Evolutionary conservation across 2,113 vertebrate genomes (phyloP).

Genomic region (Propithecus coquereli): DNA sequence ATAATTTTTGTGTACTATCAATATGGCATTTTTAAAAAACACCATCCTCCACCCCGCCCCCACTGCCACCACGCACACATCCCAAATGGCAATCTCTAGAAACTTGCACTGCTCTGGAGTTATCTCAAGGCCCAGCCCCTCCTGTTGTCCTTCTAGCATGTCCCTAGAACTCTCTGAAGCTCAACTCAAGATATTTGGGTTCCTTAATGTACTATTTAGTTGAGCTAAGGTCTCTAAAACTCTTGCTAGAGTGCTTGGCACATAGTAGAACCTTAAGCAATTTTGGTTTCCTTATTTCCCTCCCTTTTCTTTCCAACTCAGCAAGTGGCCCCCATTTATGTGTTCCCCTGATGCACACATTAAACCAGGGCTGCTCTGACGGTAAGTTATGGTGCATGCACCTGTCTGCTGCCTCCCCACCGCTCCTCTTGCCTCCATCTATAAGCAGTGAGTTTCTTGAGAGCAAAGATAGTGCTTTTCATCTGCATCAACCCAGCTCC

Average conservation of each 20-base stretch:
- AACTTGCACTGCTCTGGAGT: neutral
- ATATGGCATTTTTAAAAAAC: neutral
- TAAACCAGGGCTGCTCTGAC: neutral
- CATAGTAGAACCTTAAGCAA: neutral
- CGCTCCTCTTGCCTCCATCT: neutral
- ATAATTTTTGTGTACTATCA: neutral
- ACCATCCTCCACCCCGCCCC: too few relatives aligned
- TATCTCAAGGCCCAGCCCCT: neutral
- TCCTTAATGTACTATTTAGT: neutral
- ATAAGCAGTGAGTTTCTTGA: neutral
- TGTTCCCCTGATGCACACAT: neutral
- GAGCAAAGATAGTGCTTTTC: neutral
- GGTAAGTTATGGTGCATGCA: neutral
- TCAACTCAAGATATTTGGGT: neutral
- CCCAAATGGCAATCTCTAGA: neutral
- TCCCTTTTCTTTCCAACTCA: slow-evolving; percentile 20
- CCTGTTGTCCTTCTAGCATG: neutral
- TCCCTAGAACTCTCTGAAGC: neutral
- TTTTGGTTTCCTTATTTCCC: neutral
- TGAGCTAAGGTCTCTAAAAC: neutral
- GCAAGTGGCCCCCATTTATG: neutral
- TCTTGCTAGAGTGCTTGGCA: neutral
- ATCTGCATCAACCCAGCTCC: neutral
- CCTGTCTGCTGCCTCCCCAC: neutral
- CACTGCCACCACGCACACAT: accelerated